A percentile compares a stretch with the other conserved stretches of the same genome.
These are phyloP conservation scores for Hylomyscus alleni DNA, from an alignment of 2,797 vertebrate species.

Conservation along the genomic window DNA sequence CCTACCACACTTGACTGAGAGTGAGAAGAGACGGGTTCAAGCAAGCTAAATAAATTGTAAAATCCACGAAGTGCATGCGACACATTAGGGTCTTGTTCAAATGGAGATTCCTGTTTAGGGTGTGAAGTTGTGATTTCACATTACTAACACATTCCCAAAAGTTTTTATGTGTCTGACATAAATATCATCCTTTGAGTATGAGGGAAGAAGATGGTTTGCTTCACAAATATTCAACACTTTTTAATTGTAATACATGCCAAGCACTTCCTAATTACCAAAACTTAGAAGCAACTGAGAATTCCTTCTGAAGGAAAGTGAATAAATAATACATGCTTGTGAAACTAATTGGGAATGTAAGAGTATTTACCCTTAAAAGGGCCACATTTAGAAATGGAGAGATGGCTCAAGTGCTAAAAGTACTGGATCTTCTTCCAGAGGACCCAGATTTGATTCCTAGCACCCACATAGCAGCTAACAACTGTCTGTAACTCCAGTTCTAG, in stretches of 20 bases:
- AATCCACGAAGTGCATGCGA: background rate
- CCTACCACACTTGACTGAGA: background rate
- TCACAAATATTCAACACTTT: constrained; percentile 30
- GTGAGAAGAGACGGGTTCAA: background rate
- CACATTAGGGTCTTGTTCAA: background rate
- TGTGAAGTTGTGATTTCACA: background rate
- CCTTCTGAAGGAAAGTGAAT: too few relatives aligned
- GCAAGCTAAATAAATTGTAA: background rate
- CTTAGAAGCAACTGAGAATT: too few relatives aligned
- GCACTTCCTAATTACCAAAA: too few relatives aligned
- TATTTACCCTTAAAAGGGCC: background rate
- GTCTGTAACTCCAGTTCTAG: background rate
- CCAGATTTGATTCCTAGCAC: background rate
- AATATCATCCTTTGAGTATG: background rate
- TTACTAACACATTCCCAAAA: background rate
- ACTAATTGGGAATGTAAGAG: background rate
- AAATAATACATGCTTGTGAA: too few relatives aligned
- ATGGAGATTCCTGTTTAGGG: background rate
- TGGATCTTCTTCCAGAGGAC: background rate
- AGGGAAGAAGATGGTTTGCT: background rate
- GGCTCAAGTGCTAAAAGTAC: background rate
- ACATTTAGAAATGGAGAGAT: background rate
- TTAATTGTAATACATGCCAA: constrained; percentile 3
- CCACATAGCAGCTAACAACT: background rate
- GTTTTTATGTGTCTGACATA: background rate